A percentile compares a stretch with the other conserved stretches of the same genome.
These are phyloP conservation scores for Hypomecis atomaria DNA, from an alignment of 2,888 invertebrate species.

Conservation along the genomic window DNA sequence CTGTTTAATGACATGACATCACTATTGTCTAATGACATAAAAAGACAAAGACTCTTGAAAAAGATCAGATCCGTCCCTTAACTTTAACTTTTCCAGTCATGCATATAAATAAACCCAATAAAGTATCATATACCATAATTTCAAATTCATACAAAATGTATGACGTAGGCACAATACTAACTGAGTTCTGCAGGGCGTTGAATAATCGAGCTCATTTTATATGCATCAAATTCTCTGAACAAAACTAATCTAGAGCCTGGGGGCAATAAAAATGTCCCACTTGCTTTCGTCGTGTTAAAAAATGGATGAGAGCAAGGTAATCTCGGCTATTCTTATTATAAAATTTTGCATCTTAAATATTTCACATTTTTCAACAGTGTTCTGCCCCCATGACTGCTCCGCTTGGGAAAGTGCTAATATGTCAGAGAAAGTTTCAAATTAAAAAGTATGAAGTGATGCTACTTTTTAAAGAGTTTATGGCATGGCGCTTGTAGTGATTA, in stretches of 20 bases:
- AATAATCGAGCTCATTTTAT: conserved; percentile 82
- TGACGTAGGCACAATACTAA: conserved; percentile 55
- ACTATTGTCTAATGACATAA: no score
- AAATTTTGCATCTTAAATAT: conserved; percentile 80
- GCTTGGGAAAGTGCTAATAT: conserved; percentile 66
- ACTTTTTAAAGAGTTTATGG: no score
- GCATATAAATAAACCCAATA: conserved; percentile 2
- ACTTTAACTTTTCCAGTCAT: background rate
- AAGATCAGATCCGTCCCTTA: background rate
- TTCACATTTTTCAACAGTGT: conserved; percentile 76
- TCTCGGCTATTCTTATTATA: conserved; percentile 80
- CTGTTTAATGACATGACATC: no score
- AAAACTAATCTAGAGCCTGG: conserved; percentile 81
- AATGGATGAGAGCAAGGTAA: conserved; percentile 81
- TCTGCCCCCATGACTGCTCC: conserved; percentile 52
- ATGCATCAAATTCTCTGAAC: conserved; percentile 84
- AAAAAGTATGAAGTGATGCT: conserved; percentile 37
- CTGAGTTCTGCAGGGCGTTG: conserved; percentile 71
- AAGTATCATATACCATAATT: conserved; percentile 61
- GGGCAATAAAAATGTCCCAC: conserved; percentile 83
- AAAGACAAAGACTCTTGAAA: background rate
- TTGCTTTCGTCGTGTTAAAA: conserved; percentile 73
- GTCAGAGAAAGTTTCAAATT: conserved; percentile 63
- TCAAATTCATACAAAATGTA: conserved; percentile 63
- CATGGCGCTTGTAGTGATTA: no score